These are phyloP conservation scores for Parazoanthus swiftii DNA, from an alignment of 92 coral and sea anemone species.

Conservation along the genomic window DNA sequence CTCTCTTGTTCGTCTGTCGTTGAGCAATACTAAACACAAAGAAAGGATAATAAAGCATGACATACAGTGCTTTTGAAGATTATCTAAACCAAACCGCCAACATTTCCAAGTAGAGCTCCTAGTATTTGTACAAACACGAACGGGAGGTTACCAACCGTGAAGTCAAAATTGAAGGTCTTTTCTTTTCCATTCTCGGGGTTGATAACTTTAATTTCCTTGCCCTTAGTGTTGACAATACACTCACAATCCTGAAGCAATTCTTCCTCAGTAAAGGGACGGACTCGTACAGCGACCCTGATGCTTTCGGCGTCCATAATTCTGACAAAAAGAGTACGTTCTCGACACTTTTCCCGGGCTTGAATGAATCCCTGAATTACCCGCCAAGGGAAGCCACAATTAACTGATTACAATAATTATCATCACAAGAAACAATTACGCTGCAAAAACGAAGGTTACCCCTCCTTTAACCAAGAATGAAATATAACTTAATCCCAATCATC, in stretches of 20 bases:
- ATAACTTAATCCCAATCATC: conserved; percentile 46
- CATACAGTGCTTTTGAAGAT: conserved; percentile 2
- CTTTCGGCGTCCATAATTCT: conserved; percentile 44
- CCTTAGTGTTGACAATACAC: conserved; percentile 70
- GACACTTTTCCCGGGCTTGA: conserved; percentile 9
- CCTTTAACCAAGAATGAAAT: conserved; percentile 37
- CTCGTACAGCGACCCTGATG: conserved; percentile 83
- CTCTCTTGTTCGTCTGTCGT: conserved; percentile 37
- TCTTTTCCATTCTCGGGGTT: conserved; percentile 77
- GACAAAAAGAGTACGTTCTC: neutral
- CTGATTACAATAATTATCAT: neutral
- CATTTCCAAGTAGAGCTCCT: conserved; percentile 28
- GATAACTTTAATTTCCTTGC: conserved; percentile 68
- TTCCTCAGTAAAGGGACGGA: conserved; percentile 75
- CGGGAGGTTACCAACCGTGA: conserved; percentile 64
- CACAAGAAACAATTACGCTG: conserved; percentile 22
- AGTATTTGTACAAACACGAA: conserved; percentile 37
- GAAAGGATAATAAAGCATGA: conserved; percentile 38
- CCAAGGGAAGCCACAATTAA: conserved; percentile 5
- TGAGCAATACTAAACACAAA: conserved; percentile 51
- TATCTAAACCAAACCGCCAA: conserved; percentile 24
- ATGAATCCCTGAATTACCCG: conserved; percentile 11
- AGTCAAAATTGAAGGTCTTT: conserved; percentile 85
- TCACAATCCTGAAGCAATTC: conserved; percentile 68
- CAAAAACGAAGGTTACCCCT: conserved; percentile 28